These are phyloP conservation scores for Drosophila anceps DNA, from an alignment of 2,888 invertebrate genomes.

Conservation along the genomic window DNA sequence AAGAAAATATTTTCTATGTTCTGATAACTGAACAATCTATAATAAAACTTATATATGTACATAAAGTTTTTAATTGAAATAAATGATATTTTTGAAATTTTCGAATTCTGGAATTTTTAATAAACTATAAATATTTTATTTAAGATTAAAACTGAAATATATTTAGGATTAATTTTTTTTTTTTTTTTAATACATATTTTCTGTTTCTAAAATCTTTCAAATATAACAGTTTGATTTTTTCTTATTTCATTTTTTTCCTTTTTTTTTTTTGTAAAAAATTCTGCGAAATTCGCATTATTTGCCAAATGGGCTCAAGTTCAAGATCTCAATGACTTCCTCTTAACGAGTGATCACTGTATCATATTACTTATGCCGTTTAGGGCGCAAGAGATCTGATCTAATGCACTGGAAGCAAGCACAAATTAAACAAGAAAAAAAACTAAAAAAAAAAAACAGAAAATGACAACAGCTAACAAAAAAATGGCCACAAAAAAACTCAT, in stretches of 20 bases:
- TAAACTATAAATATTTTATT: too few relatives aligned
- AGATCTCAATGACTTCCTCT: background rate
- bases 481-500: constrained; percentile 4
- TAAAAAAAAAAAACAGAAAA: constrained; percentile 18
- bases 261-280: background rate
- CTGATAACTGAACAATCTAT: too few relatives aligned
- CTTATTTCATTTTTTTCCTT: background rate
- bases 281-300: background rate
- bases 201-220: too few relatives aligned
- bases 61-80: too few relatives aligned
- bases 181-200: too few relatives aligned
- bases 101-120: too few relatives aligned
- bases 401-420: constrained; percentile 18
- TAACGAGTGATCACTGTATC: constrained; percentile 4
- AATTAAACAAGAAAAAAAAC: constrained; percentile 5
- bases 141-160: too few relatives aligned
- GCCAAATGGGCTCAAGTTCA: background rate
- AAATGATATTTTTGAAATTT: too few relatives aligned
- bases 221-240: background rate
- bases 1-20: background rate
- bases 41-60: too few relatives aligned
- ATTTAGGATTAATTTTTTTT: background rate
- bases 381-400: constrained; percentile 38
- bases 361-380: constrained; percentile 24
- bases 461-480: constrained; percentile 9